Evolutionary conservation across 2,113 vertebrate genomes (phyloP), one percentile per base, ranked within the genome.

Genomic region (Echinops telfairi): DNA sequence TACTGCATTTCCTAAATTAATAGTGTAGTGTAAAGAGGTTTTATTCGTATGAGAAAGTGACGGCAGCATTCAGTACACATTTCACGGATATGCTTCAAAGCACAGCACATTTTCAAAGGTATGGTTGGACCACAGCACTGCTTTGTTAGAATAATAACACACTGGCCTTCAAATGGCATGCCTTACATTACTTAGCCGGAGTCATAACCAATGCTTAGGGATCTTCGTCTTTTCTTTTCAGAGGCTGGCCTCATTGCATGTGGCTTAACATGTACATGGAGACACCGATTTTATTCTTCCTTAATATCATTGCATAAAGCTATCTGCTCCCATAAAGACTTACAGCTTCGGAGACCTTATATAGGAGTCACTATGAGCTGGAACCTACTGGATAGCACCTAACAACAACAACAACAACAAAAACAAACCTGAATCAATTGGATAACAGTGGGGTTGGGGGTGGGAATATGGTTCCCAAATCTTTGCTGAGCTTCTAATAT

Each of bases 41-140:
- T 97, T 95, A 57, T 40, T 94, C 66, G 31, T 38, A 79, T 47
- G 53, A 64, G 87, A 95, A 92, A 79, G 53, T 90, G 91, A 43
- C 25, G 82, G 66, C 38, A 93, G 38, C 19, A 16, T 88, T 88
- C 66, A 86, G 40, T 84, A 90, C 20, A 89, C n/a, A 29, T 91
- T 94, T 87, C 36, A 82, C 78, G 75, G 64, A 23, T 90, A 6
- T 86, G 43, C 94, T 84, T 83, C 62, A 38, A 47, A 88, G n/a
- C n/a, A 58, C 86, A 53, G 47, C 47, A 53, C 47, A 53, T 53
- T 53, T 53, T 53, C 47, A 53, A 14, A 14, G 47, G 47, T 53
- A 14, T 11, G 47, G 47, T 62, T 57, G 31, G 76, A 60, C 29
- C 64, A 33, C 68, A 62, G 78, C 20, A 80, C n/a, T 76, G 17